phyloP scores from a whole-genome alignment of 2,797 vertebrate species.

The Megalops cyprinoides region DNA sequence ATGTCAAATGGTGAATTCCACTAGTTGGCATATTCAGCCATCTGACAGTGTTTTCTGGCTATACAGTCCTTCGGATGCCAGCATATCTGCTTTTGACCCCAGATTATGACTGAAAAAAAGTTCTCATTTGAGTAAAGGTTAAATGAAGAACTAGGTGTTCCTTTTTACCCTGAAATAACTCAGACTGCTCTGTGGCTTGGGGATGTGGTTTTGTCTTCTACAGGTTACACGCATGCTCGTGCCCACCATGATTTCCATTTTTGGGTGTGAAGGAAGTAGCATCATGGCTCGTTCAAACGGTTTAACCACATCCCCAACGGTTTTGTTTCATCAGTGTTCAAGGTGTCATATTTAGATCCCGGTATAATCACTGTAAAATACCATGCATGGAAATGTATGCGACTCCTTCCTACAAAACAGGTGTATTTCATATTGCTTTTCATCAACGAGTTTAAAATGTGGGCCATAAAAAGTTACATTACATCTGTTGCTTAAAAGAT shows the following conservation, averaged over 20 bases:
- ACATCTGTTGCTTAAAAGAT: too few relatives aligned
- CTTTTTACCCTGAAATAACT: background rate
- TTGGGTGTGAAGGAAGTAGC: slow-evolving; percentile 27
- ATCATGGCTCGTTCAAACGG: slow-evolving; percentile 28
- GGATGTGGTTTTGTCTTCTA: slow-evolving; percentile 10
- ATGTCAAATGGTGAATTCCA: background rate
- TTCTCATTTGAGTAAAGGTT: background rate
- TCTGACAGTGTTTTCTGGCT: background rate
- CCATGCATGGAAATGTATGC: background rate
- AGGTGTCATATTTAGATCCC: background rate
- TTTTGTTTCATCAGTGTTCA: background rate
- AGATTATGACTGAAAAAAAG: background rate
- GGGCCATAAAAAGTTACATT: too few relatives aligned
- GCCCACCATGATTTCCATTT: background rate
- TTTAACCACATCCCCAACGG: slow-evolving; percentile 23
- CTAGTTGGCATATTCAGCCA: background rate
- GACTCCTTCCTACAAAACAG: background rate
- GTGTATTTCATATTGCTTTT: background rate
- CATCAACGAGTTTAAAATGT: background rate
- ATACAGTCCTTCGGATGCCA: background rate
- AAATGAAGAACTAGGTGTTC: background rate
- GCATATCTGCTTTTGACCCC: too few relatives aligned
- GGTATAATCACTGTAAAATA: background rate
- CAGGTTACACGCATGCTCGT: background rate
- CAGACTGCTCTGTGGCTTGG: background rate